Percentiles rank a stretch among this genome's conserved stretches.
Evolutionary conservation across 1,140 invertebrate species (phyloP).

Genomic region (Nasonia longicornis): DNA sequence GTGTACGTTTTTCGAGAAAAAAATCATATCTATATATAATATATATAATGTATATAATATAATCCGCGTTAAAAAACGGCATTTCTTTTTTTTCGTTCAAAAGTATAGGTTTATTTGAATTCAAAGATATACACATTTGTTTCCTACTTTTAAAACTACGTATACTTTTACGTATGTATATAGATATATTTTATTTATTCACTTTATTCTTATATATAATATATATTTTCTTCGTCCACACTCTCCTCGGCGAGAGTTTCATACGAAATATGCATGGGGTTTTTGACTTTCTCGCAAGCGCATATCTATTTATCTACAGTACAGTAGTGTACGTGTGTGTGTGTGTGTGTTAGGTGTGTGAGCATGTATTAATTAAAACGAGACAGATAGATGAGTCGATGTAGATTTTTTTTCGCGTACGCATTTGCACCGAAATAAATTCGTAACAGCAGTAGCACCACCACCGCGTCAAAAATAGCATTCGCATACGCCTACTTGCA

Average conservation of each 20-base stretch:
- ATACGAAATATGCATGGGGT: slow-evolving; percentile 42
- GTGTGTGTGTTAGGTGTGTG: no score
- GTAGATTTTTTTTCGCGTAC: slow-evolving; percentile 7
- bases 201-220: slow-evolving; percentile 49
- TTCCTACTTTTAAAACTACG: slow-evolving; percentile 45
- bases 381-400: neutral
- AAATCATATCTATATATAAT: neutral
- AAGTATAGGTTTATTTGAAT: slow-evolving; percentile 23
- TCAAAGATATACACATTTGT: slow-evolving; percentile 26
- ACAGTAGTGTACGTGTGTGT: neutral
- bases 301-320: slow-evolving; percentile 38
- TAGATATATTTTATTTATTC: slow-evolving; percentile 49
- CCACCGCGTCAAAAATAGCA: slow-evolving; percentile 11
- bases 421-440: slow-evolving; percentile 25
- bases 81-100: slow-evolving; percentile 12
- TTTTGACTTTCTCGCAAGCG: slow-evolving; percentile 43
- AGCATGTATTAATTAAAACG: neutral
- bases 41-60: neutral
- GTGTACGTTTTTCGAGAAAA: neutral
- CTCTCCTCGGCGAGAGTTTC: slow-evolving; percentile 42
- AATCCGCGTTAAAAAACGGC: slow-evolving; percentile 1
- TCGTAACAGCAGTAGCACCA: slow-evolving; percentile 38
- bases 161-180: slow-evolving; percentile 47
- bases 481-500: neutral
- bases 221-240: slow-evolving; percentile 45